Evolutionary conservation across 2,797 vertebrate genomes (phyloP).

Genomic region (Phaenicophaeus curvirostris): DNA sequence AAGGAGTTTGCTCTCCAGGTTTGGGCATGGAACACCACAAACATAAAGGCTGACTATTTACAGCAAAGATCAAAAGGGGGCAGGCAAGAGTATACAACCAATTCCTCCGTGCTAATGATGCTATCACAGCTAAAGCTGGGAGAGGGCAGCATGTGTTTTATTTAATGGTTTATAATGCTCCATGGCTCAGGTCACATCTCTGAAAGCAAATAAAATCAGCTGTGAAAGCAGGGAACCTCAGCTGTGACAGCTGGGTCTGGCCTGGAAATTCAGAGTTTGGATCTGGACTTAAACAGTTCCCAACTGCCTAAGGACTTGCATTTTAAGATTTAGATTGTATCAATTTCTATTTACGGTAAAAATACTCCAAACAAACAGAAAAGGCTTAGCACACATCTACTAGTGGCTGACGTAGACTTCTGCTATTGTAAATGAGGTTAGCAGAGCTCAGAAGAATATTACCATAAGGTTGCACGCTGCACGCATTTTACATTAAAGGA

Average conservation of each 20-base stretch:
- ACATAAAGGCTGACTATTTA: not conserved
- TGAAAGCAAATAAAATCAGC: not conserved
- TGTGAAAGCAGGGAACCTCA: not conserved
- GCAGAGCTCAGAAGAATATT: not conserved
- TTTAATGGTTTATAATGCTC: not conserved
- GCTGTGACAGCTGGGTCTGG: not conserved
- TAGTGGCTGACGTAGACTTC: not conserved
- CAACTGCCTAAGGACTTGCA: not conserved
- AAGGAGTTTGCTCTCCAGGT: not conserved
- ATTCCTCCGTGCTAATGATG: not conserved
- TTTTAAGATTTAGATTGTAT: not conserved
- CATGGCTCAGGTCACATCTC: not conserved
- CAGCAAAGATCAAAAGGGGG: constrained; percentile 19
- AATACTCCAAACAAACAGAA: not conserved
- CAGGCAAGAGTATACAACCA: not conserved
- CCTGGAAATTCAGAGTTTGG: not conserved
- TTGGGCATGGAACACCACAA: accelerated
- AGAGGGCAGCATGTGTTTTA: constrained; percentile 44
- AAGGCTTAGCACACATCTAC: not conserved
- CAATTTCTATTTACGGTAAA: not conserved
- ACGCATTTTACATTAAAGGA: not conserved
- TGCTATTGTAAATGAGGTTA: not conserved
- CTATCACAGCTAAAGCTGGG: not conserved
- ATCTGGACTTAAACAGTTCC: not conserved
- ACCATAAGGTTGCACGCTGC: constrained; percentile 8